Evolutionary conservation across 2,797 vertebrate species (phyloP), one percentile per base, ranked within the genome.

Genomic region (Pampus argenteus): DNA sequence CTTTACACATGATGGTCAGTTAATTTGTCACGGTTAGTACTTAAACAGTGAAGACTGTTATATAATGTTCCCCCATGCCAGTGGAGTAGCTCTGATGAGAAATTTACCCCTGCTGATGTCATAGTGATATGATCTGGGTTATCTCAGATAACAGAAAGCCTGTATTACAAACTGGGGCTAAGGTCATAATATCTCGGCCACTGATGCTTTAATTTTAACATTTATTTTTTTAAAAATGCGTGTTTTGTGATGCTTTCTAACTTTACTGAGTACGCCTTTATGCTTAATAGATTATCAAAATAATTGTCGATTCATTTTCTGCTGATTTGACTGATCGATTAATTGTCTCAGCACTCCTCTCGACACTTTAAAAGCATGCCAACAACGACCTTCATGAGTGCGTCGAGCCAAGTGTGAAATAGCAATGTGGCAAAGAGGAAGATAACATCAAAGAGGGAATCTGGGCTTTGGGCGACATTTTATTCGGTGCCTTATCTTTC

Each of bases 371-470:
- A 45, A 45, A 36, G 31, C n/a, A 48, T 18, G 23, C 61, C 74
- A 48, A 42, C 74, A 63, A 70, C 67, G 65, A 77, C 49, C 55
- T 79, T 76, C 67, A 62, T 20, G 23, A 71, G 65, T 48, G 26
- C 1, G 17, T 61, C 64, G 67, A 73, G 57, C 55, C 22, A 55
- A 78, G 56, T 74, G 50, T 61, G 61, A 85, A 83, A 88, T 55
- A 65, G 71, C 74, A 82, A 74, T 68, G 66, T 78, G 52, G 71
- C 66, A 84, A 74, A 84, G 66, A 83, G 52, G 79, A 63, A 74
- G 82, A 87, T 85, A 79, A 83, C 62, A 91, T 90, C 84, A 85
- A 83, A 88, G 81, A 65, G 62, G 60, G 69, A 83, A 83, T 79
- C 75, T 73, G 64, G 58, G 84, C 79, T 91, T 78, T 66, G 78